Evolutionary conservation across 92 coral and sea anemone genomes (phyloP), one percentile per base, ranked within the genome.

Genomic region (Epizoanthus ramosus): DNA sequence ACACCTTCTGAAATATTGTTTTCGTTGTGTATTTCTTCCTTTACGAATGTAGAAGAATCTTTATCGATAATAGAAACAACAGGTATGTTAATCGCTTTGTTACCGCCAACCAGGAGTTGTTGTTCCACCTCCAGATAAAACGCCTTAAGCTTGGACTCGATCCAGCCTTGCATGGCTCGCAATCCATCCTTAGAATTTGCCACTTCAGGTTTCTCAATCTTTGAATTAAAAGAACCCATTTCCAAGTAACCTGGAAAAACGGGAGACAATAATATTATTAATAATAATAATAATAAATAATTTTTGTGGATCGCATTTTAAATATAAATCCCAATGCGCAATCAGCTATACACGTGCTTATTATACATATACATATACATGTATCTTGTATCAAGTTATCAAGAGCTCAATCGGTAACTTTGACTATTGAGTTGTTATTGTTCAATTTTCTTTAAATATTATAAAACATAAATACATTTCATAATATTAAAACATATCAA

Each of bases 101-200:
- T 25, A n/a, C 74, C 74, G 28, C 54, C 28, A 19, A 17, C 28
- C 3, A 37, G 4, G 54, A 69, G 74, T 14, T 69, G 25, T 69
- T 69, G 25, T 19, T 69, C 24, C 57, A 1, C 25, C 28, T 69
- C 74, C 14, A 69, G 8, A 24, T 69, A 41, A 45, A 41, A 69
- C 4, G 57, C 39, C 15, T 43, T 19, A 17, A 69, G 33, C 28
- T 43, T 69, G 14, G 74, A 16, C 15, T 69, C 28, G 15, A 69
- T 37, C 74, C 74, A 69, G 57, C 57, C 74, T 6, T 41, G 74
- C 57, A 69, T 69, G 43, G 74, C 74, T 6, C 9, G 57, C 24
- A 69, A 28, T 6, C 28, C 56, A n/a, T 70, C 74, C n/a, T 39
- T 41, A 39, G 74, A 43, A 19, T 43, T 0, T 0, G 43, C 57